Evolutionary conservation across 2,888 invertebrate species (phyloP).

Genomic region (Ecliptopera silaceata): DNA sequence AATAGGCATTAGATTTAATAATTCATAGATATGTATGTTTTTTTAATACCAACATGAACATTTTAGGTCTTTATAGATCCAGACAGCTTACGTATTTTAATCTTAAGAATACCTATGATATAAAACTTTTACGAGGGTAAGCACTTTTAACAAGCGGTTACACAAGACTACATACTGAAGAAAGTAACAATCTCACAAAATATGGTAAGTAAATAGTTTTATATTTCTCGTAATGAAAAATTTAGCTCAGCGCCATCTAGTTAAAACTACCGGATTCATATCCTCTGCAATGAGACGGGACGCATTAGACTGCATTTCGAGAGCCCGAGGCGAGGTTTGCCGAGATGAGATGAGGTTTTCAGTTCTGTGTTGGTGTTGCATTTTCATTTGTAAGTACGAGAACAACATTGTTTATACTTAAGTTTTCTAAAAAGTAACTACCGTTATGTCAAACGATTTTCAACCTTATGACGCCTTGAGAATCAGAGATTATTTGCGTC

Average conservation of each 20-base stretch:
- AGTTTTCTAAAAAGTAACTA: background rate
- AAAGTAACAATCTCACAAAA: background rate
- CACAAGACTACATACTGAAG: background rate
- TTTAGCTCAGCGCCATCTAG: constrained; percentile 60
- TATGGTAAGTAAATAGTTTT: background rate
- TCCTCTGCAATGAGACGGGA: constrained; percentile 47
- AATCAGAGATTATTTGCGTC: too few species aligned
- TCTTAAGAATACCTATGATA: too few species aligned
- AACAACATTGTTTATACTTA: constrained; percentile 12
- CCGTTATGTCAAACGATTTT: background rate
- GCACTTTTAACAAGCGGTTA: too few species aligned
- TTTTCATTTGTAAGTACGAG: constrained; percentile 14
- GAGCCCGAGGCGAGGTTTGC: constrained; percentile 33
- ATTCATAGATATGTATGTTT: too few species aligned
- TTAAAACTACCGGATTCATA: constrained; percentile 45
- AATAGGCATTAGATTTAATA: too few species aligned
- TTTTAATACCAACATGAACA: too few species aligned
- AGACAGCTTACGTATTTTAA: too few species aligned
- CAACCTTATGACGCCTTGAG: too few species aligned
- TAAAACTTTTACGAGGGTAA: too few species aligned
- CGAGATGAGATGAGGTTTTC: constrained; percentile 28
- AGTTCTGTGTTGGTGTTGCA: constrained; percentile 17
- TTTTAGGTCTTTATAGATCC: too few species aligned
- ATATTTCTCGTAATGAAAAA: constrained; percentile 5
- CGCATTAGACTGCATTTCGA: constrained; percentile 44